These are phyloP conservation scores for Urocitellus parryii DNA, from an alignment of 2,113 vertebrate genomes.

Conservation along the genomic window DNA sequence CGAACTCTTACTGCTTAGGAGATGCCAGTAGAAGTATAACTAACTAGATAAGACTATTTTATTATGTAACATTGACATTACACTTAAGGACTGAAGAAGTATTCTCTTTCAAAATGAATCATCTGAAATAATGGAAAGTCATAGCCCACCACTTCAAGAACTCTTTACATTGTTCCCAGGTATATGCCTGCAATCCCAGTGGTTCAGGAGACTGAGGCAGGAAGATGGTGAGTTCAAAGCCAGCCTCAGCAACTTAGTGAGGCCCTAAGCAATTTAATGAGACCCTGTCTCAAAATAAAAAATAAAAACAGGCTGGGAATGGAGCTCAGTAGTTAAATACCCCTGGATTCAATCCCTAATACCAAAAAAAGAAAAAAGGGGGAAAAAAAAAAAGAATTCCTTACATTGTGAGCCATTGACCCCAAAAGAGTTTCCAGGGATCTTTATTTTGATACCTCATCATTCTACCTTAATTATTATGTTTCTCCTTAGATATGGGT, in stretches of 20 bases:
- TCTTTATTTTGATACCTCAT: not conserved
- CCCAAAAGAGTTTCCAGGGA: not conserved
- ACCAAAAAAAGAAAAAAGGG: no score
- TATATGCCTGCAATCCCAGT: no score
- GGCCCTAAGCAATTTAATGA: no score
- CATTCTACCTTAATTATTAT: not conserved
- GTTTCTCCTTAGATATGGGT: not conserved
- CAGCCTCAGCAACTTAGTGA: no score
- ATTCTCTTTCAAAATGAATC: constrained; percentile 36
- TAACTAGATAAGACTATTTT: not conserved
- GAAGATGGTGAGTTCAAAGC: no score
- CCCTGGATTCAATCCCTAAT: no score
- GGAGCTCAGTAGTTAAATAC: no score
- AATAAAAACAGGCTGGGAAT: no score
- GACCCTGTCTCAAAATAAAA: no score
- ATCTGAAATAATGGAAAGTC: not conserved
- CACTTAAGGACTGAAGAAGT: not conserved
- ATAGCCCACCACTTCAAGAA: not conserved
- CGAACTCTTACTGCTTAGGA: not conserved
- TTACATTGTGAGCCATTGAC: not conserved
- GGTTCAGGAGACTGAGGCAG: no score
- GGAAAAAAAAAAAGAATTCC: not conserved
- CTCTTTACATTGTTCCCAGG: not conserved
- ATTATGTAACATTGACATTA: not conserved
- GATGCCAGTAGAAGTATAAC: not conserved